Base-by-base conservation (phyloP, 2,888 invertebrate species). In the Hyalella azteca region DNA sequence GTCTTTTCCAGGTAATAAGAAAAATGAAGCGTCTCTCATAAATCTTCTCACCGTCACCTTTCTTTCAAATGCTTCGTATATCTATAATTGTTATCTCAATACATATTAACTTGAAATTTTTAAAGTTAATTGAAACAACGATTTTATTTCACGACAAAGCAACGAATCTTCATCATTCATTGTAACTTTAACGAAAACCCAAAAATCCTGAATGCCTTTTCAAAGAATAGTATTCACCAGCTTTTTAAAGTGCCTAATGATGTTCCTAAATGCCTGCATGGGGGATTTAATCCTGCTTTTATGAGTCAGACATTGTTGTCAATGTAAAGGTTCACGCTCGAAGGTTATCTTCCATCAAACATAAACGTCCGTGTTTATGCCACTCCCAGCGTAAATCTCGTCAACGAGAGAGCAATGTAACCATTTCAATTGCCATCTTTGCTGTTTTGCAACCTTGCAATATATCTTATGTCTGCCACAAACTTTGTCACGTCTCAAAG, bases 251-350 rank as follows among this genome's bases (percentile, higher is more conserved):
- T 36, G 32, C 15, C 60, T 60, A 60, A 60, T 60, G 36, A 36
- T 36, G 60, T 60, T 60, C 60, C 29, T 36, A 15, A 60, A 60
- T 60, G 29, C 60, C 36, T 60, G 7, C 29, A 11, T 60, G 26
- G 60, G 36, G 60, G 60, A 36, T 60, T 29, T 60, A 60, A 60
- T 60, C 36, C 60, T 60, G 26, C 60, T 19, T 60, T 60, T 60
- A 60, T 60, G 60, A 60, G 60, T 60, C 60, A 60, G 60, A 60
- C 60, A 60, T 60, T 60, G 60, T 60, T 60, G 60, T 60, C 60
- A 60, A 60, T 60, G 36, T 60, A 36, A 60, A 36, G 36, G 60
- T 60, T 60, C 36, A 36, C 60, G 60, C 60, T 36, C 4, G 26
- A 11, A 36, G 60, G 60, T 60, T 60, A 60, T 60, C 60, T 60